A percentile compares a stretch with the other conserved stretches of the same genome.
Conservation (phyloP, 2,888 invertebrate species). For the Endomychus coccineus region DNA sequence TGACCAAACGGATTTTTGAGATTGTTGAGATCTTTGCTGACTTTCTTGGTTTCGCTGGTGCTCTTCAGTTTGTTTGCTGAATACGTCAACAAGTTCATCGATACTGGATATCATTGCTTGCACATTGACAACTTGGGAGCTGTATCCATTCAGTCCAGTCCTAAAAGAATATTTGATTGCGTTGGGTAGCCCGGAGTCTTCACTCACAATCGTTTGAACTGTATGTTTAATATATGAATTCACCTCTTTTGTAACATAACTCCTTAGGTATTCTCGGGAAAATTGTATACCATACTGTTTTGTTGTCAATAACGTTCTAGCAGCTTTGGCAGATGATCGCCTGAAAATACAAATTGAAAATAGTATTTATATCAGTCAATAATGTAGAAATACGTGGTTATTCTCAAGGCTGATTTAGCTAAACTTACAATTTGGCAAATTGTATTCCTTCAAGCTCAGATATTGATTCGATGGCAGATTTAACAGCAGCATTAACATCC, state of each 20-base stretch:
- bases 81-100: slow-evolving; percentile 36
- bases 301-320: slow-evolving; percentile 38
- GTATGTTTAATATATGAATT: slow-evolving; percentile 43
- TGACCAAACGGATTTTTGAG: slow-evolving; percentile 37
- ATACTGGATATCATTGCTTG: slow-evolving; percentile 44
- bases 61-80: slow-evolving; percentile 31
- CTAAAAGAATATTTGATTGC: slow-evolving; percentile 31
- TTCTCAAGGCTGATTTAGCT: too few relatives aligned
- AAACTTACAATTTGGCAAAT: slow-evolving; percentile 48
- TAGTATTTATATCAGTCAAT: too few relatives aligned
- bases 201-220: slow-evolving; percentile 48
- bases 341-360: slow-evolving; percentile 26
- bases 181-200: slow-evolving; percentile 52
- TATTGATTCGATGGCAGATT: slow-evolving; percentile 52
- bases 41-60: slow-evolving; percentile 24
- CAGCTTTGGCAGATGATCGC: slow-evolving; percentile 41
- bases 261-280: slow-evolving; percentile 44
- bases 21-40: slow-evolving; percentile 23
- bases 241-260: slow-evolving; percentile 41
- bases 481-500: slow-evolving; percentile 60
- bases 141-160: slow-evolving; percentile 38
- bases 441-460: slow-evolving; percentile 46
- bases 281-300: slow-evolving; percentile 45
- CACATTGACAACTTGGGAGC: slow-evolving; percentile 27
- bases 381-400: too few relatives aligned